Conservation (phyloP, 2,888 invertebrate species). For the Acanthosepion esculentum region DNA sequence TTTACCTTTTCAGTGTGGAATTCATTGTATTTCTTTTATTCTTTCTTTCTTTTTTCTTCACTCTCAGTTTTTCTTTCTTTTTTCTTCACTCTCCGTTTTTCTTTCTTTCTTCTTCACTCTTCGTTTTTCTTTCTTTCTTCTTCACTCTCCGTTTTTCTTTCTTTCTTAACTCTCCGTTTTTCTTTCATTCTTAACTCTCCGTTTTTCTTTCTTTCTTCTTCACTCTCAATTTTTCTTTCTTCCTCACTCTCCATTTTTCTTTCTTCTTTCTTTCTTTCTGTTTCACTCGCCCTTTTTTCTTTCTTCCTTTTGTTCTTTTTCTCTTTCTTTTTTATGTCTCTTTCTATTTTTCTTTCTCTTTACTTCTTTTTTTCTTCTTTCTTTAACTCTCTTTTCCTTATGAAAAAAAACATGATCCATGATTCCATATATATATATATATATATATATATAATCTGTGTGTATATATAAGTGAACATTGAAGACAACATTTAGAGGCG, state of each 20-base stretch:
- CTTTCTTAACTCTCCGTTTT: no score
- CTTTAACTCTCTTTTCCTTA: no score
- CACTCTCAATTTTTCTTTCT: background rate
- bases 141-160: background rate
- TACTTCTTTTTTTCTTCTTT: no score
- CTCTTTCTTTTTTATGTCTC: no score
- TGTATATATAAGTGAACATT: no score
- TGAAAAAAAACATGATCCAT: no score
- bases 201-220: background rate
- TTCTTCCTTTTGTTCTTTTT: no score
- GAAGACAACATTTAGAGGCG: no score
- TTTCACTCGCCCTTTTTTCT: no score
- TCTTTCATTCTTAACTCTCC: background rate
- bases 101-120: background rate
- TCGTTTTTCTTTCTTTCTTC: background rate
- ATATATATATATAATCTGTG: no score
- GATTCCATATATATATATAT: no score
- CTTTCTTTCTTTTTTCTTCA: background rate
- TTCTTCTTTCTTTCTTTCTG: background rate
- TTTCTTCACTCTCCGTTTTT: background rate
- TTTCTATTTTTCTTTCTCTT: no score
- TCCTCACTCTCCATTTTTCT: background rate
- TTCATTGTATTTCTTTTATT: background rate
- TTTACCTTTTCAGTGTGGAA: background rate
- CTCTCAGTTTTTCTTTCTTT: background rate